phyloP scores from a whole-genome alignment of 2,888 invertebrate genomes.

The Drosophila acutilabella region DNA sequence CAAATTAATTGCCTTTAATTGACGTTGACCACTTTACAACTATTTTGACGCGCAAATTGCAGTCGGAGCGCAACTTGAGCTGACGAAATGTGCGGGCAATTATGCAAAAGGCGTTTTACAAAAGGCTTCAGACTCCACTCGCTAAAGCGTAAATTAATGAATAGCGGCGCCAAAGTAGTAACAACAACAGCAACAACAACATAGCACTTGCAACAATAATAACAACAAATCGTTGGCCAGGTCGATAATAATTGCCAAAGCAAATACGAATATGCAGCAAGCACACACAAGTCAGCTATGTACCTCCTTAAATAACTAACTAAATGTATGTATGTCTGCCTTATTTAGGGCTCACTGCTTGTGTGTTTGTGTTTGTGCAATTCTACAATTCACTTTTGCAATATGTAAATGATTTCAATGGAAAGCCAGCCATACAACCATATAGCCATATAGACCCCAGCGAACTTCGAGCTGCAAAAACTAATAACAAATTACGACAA shows the following conservation, averaged over 20 bases:
- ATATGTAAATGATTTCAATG: slow-evolving; percentile 81
- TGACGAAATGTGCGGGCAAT: slow-evolving; percentile 60
- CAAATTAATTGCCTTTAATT: slow-evolving; percentile 60
- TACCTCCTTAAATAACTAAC: slow-evolving; percentile 20
- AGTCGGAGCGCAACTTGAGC: slow-evolving; percentile 39
- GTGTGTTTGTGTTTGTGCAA: slow-evolving; percentile 18
- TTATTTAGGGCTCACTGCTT: slow-evolving; percentile 21
- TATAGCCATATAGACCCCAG: slow-evolving; percentile 21
- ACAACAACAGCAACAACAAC: slow-evolving; percentile 20
- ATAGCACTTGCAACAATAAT: slow-evolving; percentile 44
- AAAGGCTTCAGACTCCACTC: slow-evolving; percentile 37
- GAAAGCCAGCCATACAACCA: slow-evolving; percentile 62
- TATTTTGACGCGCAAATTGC: slow-evolving; percentile 71
- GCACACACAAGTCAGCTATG: slow-evolving; percentile 44
- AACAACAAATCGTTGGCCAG: slow-evolving; percentile 75
- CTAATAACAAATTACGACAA: slow-evolving; percentile 77
- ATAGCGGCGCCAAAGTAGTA: slow-evolving; percentile 60
- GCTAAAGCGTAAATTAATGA: slow-evolving; percentile 68
- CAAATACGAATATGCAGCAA: slow-evolving; percentile 54
- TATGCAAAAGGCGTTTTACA: slow-evolving; percentile 49
- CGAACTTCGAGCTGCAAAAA: slow-evolving; percentile 51
- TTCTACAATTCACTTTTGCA: slow-evolving; percentile 59
- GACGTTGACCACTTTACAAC: slow-evolving; percentile 56
- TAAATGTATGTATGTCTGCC: slow-evolving; percentile 26
- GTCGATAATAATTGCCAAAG: slow-evolving; percentile 74